Conservation (phyloP, 2,888 invertebrate genomes). For the Aelia acuminata region DNA sequence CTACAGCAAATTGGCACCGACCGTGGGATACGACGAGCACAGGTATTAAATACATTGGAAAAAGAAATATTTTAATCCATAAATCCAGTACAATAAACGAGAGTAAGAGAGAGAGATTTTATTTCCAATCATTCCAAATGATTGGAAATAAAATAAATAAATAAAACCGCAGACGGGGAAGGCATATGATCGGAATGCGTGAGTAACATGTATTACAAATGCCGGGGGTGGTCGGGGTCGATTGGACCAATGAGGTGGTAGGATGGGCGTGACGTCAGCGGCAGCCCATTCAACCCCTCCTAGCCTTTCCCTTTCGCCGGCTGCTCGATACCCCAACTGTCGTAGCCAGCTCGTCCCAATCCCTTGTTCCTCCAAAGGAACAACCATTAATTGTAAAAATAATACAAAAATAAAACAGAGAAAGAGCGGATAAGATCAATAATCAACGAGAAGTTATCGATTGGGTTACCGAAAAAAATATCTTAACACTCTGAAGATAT, state of each 20-base stretch:
- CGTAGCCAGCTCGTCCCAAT: neutral
- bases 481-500: too few species aligned
- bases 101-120: too few species aligned
- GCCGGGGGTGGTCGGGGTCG: constrained; percentile 18
- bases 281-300: constrained; percentile 45
- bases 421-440: neutral
- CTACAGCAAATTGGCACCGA: neutral
- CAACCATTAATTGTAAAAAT: neutral
- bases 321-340: constrained; percentile 50
- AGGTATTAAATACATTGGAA: neutral
- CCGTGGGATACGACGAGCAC: too few species aligned
- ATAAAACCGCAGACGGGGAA: neutral
- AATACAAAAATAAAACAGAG: neutral
- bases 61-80: neutral
- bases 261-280: constrained; percentile 18
- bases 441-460: too few species aligned
- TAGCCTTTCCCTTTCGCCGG: constrained; percentile 43
- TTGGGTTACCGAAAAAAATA: too few species aligned
- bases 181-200: constrained; percentile 41
- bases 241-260: constrained; percentile 41
- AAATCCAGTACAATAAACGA: neutral
- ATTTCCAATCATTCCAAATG: too few species aligned
- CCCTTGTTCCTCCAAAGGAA: neutral
- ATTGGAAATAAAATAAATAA: constrained; percentile 8
- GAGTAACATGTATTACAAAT: constrained; percentile 43